Percentiles rank a stretch among this genome's conserved stretches.
Conservation (phyloP, 2,888 invertebrate species). For the Drosophila histrio region DNA sequence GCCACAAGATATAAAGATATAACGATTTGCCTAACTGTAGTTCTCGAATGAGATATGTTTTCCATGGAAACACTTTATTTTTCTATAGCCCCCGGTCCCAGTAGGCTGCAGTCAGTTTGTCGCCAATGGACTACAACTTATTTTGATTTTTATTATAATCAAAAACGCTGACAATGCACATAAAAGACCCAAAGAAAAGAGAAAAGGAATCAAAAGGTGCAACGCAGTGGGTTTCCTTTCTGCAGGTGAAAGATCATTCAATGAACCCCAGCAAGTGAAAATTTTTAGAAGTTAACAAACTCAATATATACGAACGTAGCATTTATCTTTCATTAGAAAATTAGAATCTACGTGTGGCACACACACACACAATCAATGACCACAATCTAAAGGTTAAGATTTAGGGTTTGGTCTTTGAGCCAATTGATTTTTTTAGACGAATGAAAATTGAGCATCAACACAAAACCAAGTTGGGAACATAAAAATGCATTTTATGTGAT, state of each 20-base stretch:
- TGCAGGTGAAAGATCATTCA: slow-evolving; percentile 31
- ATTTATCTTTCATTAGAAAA: slow-evolving; percentile 81
- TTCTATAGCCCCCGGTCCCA: slow-evolving; percentile 10
- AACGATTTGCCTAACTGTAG: slow-evolving; percentile 40
- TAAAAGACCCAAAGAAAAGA: slow-evolving; percentile 18
- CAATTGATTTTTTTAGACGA: slow-evolving; percentile 30
- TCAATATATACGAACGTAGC: slow-evolving; percentile 42
- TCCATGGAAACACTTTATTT: slow-evolving; percentile 43
- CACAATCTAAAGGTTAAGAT: slow-evolving; percentile 70
- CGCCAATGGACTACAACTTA: slow-evolving; percentile 75
- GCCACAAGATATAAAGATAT: slow-evolving; percentile 31
- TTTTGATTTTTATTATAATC: slow-evolving; percentile 72
- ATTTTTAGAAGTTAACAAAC: slow-evolving; percentile 47
- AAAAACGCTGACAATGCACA: slow-evolving; percentile 59
- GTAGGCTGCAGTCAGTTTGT: slow-evolving; percentile 48
- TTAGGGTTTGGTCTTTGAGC: slow-evolving; percentile 25
- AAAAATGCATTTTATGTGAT: slow-evolving; percentile 65
- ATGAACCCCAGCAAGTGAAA: slow-evolving; percentile 54
- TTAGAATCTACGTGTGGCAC: slow-evolving; percentile 69
- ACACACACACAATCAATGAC: slow-evolving; percentile 70
- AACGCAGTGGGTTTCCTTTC: slow-evolving; percentile 59
- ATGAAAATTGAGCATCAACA: neutral
- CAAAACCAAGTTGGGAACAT: slow-evolving; percentile 37
- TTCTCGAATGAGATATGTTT: slow-evolving; percentile 5
- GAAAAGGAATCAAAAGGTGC: slow-evolving; percentile 58